phyloP scores from a whole-genome alignment of 1,140 invertebrate species.

The Meloidogyne exigua region DNA sequence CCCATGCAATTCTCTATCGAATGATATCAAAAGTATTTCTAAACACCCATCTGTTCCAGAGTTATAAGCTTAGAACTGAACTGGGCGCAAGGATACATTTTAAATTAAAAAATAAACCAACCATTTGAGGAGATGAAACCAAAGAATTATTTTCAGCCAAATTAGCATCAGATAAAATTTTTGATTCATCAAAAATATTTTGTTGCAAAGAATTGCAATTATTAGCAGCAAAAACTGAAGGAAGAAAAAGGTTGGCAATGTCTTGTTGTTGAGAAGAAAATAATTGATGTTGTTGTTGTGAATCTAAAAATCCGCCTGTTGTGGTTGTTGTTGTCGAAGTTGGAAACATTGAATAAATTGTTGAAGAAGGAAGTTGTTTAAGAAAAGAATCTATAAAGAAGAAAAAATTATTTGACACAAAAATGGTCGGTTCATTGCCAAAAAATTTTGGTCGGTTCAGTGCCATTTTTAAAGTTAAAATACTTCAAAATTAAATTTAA shows the following conservation, averaged over 20 bases:
- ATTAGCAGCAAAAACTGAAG: background rate
- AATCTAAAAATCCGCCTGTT: background rate
- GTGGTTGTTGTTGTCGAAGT: slow-evolving; percentile 2
- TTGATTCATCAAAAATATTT: background rate
- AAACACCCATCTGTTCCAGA: no score
- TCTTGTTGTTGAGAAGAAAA: background rate
- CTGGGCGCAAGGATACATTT: no score
- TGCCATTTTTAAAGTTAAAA: no score
- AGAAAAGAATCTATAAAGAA: background rate
- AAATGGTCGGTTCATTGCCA: no score
- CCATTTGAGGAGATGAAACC: slow-evolving; percentile 2
- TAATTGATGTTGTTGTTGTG: background rate
- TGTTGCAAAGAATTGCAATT: background rate
- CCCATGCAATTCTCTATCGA: no score
- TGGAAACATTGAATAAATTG: background rate
- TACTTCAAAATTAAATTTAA: background rate
- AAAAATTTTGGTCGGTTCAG: no score
- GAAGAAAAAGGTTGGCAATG: background rate
- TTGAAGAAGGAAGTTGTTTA: background rate
- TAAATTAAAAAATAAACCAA: background rate
- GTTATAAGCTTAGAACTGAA: no score
- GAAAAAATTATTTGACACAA: background rate
- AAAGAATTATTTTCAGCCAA: background rate
- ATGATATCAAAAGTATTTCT: no score
- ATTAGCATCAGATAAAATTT: background rate